These are phyloP conservation scores for Suncus etruscus DNA, from an alignment of 2,113 vertebrate species.

Conservation along the genomic window DNA sequence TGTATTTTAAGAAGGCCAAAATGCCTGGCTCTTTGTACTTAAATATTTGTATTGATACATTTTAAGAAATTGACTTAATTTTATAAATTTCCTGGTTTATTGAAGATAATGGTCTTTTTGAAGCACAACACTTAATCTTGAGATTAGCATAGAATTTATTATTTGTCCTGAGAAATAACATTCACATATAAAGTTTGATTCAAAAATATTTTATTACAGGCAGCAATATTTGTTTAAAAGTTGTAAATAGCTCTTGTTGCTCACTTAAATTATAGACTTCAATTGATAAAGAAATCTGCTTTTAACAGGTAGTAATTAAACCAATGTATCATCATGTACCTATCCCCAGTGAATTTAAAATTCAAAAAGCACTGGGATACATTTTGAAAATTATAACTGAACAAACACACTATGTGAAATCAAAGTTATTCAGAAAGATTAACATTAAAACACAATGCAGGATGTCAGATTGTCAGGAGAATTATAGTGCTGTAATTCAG, in stretches of 20 bases:
- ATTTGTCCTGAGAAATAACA: constrained; percentile 57
- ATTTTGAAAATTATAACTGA: constrained; percentile 28
- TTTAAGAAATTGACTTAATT: background rate
- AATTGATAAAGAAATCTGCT: constrained; percentile 32
- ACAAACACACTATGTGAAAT: background rate
- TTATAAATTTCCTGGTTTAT: constrained; percentile 45
- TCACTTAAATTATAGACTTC: constrained; percentile 15
- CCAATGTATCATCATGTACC: background rate
- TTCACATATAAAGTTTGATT: constrained; percentile 47
- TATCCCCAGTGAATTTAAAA: constrained; percentile 2
- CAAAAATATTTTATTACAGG: constrained; percentile 45
- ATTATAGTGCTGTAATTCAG: constrained; percentile 35
- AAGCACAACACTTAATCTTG: background rate
- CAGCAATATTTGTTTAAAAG: constrained; percentile 36
- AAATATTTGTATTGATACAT: constrained; percentile 5
- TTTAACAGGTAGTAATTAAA: constrained; percentile 56
- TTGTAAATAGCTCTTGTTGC: background rate
- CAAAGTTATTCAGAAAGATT: constrained; percentile 47
- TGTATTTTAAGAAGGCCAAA: constrained; percentile 18
- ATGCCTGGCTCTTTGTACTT: background rate
- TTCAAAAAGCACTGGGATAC: constrained; percentile 7
- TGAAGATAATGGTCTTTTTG: constrained; percentile 43
- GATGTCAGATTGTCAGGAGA: constrained; percentile 44
- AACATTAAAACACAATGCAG: constrained; percentile 12
- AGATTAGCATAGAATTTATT: background rate